Evolutionary conservation across 2,113 vertebrate species (phyloP), one percentile per base, ranked within the genome.

Genomic region (Fregetta grallaria): DNA sequence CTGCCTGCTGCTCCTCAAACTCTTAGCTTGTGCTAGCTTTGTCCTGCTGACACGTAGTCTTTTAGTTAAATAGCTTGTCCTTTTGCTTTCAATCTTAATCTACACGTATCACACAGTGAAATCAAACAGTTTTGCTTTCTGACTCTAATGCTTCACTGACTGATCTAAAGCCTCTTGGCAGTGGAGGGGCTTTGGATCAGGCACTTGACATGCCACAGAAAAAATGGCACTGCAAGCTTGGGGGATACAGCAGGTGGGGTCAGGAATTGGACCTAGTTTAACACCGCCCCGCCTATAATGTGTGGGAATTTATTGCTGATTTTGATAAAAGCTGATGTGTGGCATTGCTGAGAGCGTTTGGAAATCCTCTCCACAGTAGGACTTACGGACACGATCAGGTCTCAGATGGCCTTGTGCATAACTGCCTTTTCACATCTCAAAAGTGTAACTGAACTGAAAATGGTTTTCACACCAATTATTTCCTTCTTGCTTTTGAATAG

Each of bases 401-500:
- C 71, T 67, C 75, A 59, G 55, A 9, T 11, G 27, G 87, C 38
- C 52, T 23, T 36, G 67, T n/a, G 27, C 73, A 5, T 74, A 91
- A 91, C 90, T 92, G 80, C 79, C 83, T 94, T 79, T 74, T 94
- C 89, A 61, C 83, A 91, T 95, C 79, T 78, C 83, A 7, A 30
- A 92, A 92, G 92, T 89, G 84, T 81, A 92, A 89, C 94, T 81
- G 80, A 97, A 74, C 96, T 78, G 80, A 76, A 85, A 92, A 94
- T 94, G 89, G 86, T 45, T 97, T 97, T 97, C 83, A 94, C 96
- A 96, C 96, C 96, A 94, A 95, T 95, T 97, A 92, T 91, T 89
- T 95, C 70, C 73, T 70, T 71, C 68, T 59, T 86, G 79, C 78
- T 93, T 90, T 88, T 92, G 88, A 85, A 86, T 53, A 59, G 83